These are phyloP conservation scores for Turritopsis dohrnii DNA, from an alignment of 30 jellyfish, hydroid and myxozoan genomes.

Conservation along the genomic window DNA sequence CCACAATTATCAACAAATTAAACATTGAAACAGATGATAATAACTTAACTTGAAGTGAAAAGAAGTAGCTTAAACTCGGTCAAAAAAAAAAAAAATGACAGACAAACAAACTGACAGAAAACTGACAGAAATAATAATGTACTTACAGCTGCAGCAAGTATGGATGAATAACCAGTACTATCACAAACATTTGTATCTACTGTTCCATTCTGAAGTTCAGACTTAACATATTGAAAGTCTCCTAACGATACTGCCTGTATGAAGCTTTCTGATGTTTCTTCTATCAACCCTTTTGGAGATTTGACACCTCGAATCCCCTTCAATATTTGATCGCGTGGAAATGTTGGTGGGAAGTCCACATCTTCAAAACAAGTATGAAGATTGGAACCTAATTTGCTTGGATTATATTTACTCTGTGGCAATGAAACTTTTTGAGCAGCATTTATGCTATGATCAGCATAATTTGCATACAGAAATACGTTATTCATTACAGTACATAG, in stretches of 20 bases:
- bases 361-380: slow-evolving; percentile 2
- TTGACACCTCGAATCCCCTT: slow-evolving; percentile 13
- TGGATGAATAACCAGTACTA: slow-evolving; percentile 70
- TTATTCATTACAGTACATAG: slow-evolving; percentile 38
- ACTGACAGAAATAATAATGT: neutral
- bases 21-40: no score
- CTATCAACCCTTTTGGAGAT: slow-evolving; percentile 47
- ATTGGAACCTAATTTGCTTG: neutral
- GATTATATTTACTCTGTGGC: no score
- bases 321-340: slow-evolving; percentile 25
- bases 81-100: no score
- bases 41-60: no score
- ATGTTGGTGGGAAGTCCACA: slow-evolving; percentile 18
- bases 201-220: slow-evolving; percentile 35
- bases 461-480: slow-evolving; percentile 37
- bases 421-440: no score
- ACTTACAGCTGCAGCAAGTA: slow-evolving; percentile 95
- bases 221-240: slow-evolving; percentile 30
- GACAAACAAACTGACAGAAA: neutral
- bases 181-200: slow-evolving; percentile 77
- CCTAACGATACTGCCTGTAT: slow-evolving; percentile 53
- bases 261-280: slow-evolving; percentile 46
- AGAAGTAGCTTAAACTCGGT: no score
- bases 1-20: no score
- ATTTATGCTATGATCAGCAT: slow-evolving; percentile 48